These are phyloP conservation scores for Peromyscus leucopus DNA, from an alignment of 2,113 vertebrate species.

Conservation along the genomic window DNA sequence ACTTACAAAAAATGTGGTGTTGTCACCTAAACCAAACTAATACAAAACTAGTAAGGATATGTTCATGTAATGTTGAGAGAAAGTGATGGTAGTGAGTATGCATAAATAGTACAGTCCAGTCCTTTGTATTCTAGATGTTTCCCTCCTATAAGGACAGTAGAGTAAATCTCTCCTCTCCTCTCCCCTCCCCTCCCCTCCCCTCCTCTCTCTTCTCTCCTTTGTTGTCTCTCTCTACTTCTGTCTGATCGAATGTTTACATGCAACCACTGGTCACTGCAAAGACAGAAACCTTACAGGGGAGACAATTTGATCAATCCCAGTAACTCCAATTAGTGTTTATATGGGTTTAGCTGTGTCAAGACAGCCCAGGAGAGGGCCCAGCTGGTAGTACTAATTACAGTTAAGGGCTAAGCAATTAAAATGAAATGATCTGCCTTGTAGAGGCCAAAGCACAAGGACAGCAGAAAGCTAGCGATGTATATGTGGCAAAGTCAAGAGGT, in stretches of 20 bases:
- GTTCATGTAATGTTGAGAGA: not conserved
- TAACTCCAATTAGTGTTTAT: conserved; percentile 67
- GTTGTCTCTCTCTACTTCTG: not conserved
- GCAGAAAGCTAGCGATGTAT: not conserved
- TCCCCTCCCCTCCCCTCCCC: not conserved
- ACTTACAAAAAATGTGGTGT: not conserved
- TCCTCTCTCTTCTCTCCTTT: not conserved
- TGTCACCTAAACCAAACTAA: not conserved
- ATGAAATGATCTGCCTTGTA: conserved; percentile 62
- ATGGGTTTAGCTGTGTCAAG: conserved; percentile 54
- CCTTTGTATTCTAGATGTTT: not conserved
- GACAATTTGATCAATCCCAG: conserved; percentile 44
- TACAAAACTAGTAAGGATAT: conserved; percentile 10
- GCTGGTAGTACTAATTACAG: conserved; percentile 73
- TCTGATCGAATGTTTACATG: conserved; percentile 53
- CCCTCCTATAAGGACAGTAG: not conserved
- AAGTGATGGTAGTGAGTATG: not conserved
- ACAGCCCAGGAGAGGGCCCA: conserved; percentile 68
- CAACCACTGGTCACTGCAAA: conserved; percentile 25
- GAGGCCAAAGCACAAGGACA: conserved; percentile 51
- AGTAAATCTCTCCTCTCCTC: not conserved
- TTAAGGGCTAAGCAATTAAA: conserved; percentile 73
- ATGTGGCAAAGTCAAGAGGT: not conserved
- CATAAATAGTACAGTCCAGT: not conserved
- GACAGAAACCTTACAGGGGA: conserved; percentile 21